Evolutionary conservation across 2,888 invertebrate species (phyloP), one percentile per base, ranked within the genome.

Genomic region (Branchipolynoe longqiensis): DNA sequence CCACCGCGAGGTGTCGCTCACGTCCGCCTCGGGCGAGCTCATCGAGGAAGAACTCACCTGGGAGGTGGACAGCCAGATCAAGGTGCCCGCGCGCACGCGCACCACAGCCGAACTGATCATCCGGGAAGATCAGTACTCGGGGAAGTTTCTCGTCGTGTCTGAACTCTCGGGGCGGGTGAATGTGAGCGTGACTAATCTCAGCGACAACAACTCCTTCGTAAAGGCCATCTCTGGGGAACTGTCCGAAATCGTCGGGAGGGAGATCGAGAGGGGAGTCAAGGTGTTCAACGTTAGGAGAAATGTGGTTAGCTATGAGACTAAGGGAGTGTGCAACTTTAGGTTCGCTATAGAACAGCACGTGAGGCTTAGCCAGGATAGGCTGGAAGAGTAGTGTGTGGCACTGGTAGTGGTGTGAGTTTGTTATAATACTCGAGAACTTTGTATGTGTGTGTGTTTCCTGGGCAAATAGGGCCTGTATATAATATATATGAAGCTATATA

Each of bases 31-130:
- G 38, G 93, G 92, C 83, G 90, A 91, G 83, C 90, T 91, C 0
- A 88, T 91, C 22, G 93, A 93, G 83, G 93, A 94, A 87, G 90
- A 91, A 59, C 90, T 95, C 84, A 92, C 93, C 2, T 95, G 95
- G 95, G 92, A 93, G n/a, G 94, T 94, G 1, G 94, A 94, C 89
- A 94, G 92, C 87, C 93, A 91, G 86, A 93, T 94, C 64, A 91
- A 91, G 86, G 94, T 94, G 88, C 94, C 94, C 12, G 73, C 87
- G 0, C 87, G 87, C 25, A 90, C 90, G 82, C 89, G 88, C 88
- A 94, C 94, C 8, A 93, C 92, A 14, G 94, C 94, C 0, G 93
- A 93, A 84, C 93, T 94, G 86, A 92, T 94, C 0, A 93, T 94
- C 59, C 93, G 93, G 78, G 94, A 94, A 89, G 92, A 94, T 90